Conservation (phyloP, 2,113 vertebrate species). For the Cyprinodon tularosa region DNA sequence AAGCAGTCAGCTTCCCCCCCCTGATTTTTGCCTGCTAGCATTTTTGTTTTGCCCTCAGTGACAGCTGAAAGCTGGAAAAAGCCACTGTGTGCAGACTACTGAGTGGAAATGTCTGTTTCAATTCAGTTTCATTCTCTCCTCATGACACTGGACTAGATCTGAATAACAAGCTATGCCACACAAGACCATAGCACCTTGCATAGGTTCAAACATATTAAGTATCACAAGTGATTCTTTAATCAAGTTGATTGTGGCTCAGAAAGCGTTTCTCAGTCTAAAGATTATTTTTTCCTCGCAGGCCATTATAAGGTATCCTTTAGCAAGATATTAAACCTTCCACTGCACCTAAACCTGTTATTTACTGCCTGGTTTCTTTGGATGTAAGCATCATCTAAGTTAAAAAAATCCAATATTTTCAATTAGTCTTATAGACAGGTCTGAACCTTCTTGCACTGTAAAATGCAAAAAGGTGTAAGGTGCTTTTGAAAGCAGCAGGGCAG, state of each 20-base stretch:
- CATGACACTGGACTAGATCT: background rate
- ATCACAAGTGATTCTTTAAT: background rate
- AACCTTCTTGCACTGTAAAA: background rate
- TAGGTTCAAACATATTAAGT: background rate
- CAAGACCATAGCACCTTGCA: background rate
- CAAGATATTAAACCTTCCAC: background rate
- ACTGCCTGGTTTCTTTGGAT: background rate
- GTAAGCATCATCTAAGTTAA: background rate
- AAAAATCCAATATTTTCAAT: background rate
- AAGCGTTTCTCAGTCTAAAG: background rate
- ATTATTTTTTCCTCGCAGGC: background rate
- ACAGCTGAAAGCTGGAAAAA: conserved; percentile 49
- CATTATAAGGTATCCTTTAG: background rate
- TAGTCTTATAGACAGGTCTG: background rate
- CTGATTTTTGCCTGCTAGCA: conserved; percentile 44
- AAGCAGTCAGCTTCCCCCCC: conserved; percentile 37
- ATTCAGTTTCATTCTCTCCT: conserved; percentile 12
- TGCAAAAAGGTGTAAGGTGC: background rate
- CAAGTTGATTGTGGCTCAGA: background rate
- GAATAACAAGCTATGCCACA: background rate
- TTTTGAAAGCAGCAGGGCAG: background rate
- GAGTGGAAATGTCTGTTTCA: conserved; percentile 39
- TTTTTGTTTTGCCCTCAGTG: conserved; percentile 32
- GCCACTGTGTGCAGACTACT: conserved; percentile 32
- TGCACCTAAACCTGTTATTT: background rate